Evolutionary conservation across 2,797 vertebrate genomes (phyloP).

Genomic region (Periophthalmus magnuspinnatus): DNA sequence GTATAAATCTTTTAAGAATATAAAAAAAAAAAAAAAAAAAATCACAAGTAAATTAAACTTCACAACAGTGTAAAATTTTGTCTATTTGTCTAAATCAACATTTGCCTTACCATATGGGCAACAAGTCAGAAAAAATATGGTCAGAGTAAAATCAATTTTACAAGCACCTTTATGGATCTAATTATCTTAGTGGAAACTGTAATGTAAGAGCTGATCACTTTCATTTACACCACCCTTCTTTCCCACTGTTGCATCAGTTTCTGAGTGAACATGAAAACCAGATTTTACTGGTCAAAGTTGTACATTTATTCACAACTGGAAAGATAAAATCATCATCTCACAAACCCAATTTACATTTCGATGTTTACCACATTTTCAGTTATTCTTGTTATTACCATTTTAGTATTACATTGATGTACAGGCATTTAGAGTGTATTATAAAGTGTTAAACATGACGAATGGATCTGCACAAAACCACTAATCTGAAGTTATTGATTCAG

Average conservation of each 20-base stretch:
- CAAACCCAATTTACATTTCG: too few relatives aligned
- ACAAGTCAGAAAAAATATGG: constrained; percentile 5
- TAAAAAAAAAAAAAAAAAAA: not conserved
- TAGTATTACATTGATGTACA: too few relatives aligned
- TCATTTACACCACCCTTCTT: constrained; percentile 28
- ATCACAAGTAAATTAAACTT: not conserved
- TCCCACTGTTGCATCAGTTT: not conserved
- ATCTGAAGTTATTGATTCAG: too few relatives aligned
- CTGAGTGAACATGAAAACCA: not conserved
- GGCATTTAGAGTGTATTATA: too few relatives aligned
- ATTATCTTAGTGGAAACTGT: constrained; percentile 27
- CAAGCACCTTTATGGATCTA: not conserved
- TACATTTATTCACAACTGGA: not conserved
- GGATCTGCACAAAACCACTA: too few relatives aligned
- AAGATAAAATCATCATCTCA: not conserved
- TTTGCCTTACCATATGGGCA: not conserved
- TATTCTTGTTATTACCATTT: too few relatives aligned
- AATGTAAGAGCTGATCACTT: constrained; percentile 16
- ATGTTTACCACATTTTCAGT: too few relatives aligned
- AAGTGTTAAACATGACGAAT: too few relatives aligned
- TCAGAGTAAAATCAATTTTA: constrained; percentile 15
- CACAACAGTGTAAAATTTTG: constrained; percentile 5
- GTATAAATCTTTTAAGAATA: not conserved
- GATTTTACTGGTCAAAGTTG: too few relatives aligned
- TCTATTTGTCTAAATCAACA: constrained; percentile 16